Evolutionary conservation across 2,113 vertebrate species (phyloP), one percentile per base, ranked within the genome.

Genomic region (Cyprinodon tularosa): DNA sequence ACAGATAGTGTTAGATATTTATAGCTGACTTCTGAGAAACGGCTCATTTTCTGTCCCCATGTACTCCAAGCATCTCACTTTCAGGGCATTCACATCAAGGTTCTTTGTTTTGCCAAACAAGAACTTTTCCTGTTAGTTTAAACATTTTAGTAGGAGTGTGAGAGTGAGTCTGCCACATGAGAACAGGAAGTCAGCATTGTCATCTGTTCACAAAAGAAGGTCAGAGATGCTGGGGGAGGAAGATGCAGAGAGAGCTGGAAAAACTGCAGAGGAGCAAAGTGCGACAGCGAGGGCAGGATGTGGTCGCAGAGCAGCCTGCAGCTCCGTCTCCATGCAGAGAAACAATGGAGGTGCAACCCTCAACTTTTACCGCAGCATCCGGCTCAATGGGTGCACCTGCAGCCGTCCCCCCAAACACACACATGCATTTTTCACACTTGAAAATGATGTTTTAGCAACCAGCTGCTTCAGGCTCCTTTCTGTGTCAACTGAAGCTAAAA

Each of bases 241-340:
- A 78, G 66, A 76, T 70, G 77, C 42, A 78, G 63, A 64, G 9
- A 37, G 45, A 77, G 65, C 71, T 47, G 47, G 62, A 81, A 81
- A 81, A 81, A 44, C 53, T 65, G 70, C 74, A 77, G 75, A 82
- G 80, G 75, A 70, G 73, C 0, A 6, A 12, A 45, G 50, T 20
- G 50, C 50, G 9, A 39, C 62, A 76, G 64, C 74, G 71, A 80
- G 66, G 57, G 68, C 77, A 88, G 92, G 92, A 93, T 87, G 92
- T 92, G 92, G 92, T 92, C 71, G 8, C 80, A 57, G 68, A 76
- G 82, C 76, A 53, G 65, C 71, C 65, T 79, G 82, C 77, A 80
- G 4, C 60, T 57, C 4, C 2, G 5, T 44, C 67, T 45, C 62
- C 4, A 12, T 68, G 70, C 80, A 53, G 71, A 85, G 80, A 86